phyloP scores from a whole-genome alignment of 2,888 invertebrate genomes.

The Polymixis flavicincta region DNA sequence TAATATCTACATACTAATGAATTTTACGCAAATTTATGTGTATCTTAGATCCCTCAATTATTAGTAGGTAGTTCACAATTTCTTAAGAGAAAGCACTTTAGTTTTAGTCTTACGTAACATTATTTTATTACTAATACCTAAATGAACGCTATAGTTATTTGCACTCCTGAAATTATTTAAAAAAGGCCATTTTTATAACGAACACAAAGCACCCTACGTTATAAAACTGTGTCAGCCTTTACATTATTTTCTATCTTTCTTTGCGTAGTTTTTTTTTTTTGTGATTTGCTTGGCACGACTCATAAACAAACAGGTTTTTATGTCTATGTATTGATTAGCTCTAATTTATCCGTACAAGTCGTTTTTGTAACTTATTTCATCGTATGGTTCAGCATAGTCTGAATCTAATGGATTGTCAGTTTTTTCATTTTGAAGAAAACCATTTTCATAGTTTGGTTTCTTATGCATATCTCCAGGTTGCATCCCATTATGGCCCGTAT shows the following conservation, averaged over 20 bases:
- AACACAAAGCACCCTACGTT: background rate
- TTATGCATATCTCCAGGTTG: background rate
- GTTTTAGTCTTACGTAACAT: background rate
- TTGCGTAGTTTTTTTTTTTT: background rate
- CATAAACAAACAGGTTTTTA: background rate
- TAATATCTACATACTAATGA: background rate
- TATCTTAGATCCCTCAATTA: background rate
- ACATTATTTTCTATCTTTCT: background rate
- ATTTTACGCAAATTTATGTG: background rate
- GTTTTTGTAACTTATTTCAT: slow-evolving; percentile 25
- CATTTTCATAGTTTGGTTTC: slow-evolving; percentile 6
- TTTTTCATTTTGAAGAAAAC: background rate
- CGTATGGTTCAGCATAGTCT: slow-evolving; percentile 28
- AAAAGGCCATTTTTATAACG: background rate
- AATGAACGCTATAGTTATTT: background rate
- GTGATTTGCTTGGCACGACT: too few relatives aligned
- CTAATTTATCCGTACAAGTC: slow-evolving; percentile 1
- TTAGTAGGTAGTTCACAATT: background rate
- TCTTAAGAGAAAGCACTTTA: background rate
- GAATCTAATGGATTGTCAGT: background rate
- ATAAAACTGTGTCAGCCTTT: background rate
- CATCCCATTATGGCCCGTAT: background rate
- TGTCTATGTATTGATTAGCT: background rate
- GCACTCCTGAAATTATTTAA: background rate
- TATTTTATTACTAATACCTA: background rate